phyloP scores from a whole-genome alignment of 2,797 vertebrate species.

The Pelobates cultripes region DNA sequence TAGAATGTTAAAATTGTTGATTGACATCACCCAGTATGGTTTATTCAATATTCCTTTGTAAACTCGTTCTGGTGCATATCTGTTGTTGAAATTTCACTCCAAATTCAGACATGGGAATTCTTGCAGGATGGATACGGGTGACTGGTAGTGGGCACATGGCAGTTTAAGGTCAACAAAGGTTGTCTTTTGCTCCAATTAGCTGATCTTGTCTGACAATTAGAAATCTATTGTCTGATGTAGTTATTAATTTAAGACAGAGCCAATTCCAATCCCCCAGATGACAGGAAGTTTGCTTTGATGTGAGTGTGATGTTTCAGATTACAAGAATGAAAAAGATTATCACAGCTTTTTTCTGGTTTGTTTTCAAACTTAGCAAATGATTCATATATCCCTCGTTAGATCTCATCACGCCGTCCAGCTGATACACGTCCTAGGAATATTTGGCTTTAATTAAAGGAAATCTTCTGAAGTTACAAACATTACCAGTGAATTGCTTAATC shows the following conservation, averaged over 20 bases:
- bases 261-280: slow-evolving; percentile 4
- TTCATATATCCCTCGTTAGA: slow-evolving; percentile 35
- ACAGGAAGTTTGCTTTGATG: slow-evolving; percentile 41
- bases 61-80: too few species aligned
- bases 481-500: background rate
- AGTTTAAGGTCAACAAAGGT: slow-evolving; percentile 10
- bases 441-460: slow-evolving; percentile 6
- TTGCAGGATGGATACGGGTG: background rate
- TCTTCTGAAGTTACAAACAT: background rate
- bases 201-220: slow-evolving; percentile 19
- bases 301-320: slow-evolving; percentile 19
- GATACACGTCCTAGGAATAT: slow-evolving; percentile 1
- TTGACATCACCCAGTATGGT: too few species aligned
- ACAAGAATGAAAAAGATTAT: slow-evolving; percentile 37
- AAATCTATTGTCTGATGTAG: slow-evolving; percentile 27
- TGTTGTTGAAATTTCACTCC: too few species aligned
- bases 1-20: too few species aligned
- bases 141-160: background rate
- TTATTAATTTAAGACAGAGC: slow-evolving; percentile 29
- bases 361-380: slow-evolving; percentile 46
- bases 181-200: slow-evolving; percentile 22
- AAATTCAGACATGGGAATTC: background rate
- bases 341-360: slow-evolving; percentile 29
- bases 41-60: too few species aligned
- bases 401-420: slow-evolving; percentile 3